phyloP scores from a whole-genome alignment of 23 tunicate genomes.

The Trididemnum miniatum region DNA sequence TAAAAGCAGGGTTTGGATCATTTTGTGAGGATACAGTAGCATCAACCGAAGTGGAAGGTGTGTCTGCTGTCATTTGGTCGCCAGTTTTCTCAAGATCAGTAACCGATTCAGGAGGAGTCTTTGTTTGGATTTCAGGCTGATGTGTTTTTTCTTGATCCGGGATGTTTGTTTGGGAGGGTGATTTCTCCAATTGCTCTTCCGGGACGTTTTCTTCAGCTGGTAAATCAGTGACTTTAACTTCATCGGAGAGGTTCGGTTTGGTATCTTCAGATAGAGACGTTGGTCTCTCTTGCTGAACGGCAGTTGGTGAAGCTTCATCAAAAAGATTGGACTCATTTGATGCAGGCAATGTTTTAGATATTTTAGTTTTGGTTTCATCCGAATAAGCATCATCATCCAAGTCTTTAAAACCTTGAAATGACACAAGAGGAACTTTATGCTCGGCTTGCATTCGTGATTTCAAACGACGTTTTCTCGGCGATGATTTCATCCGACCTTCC shows the following conservation, averaged over 20 bases:
- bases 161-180: no score
- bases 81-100: neutral
- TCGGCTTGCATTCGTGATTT: slow-evolving; percentile 3
- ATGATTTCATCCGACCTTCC: neutral
- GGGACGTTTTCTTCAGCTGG: neutral
- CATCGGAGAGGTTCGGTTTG: neutral
- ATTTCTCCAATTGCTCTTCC: neutral
- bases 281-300: neutral
- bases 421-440: neutral
- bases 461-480: slow-evolving; percentile 2
- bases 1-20: neutral
- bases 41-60: neutral
- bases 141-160: neutral
- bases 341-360: neutral
- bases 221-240: no score
- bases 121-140: neutral
- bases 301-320: neutral
- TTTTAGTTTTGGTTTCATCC: neutral
- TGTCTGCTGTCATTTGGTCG: neutral
- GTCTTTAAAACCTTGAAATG: slow-evolving; percentile 49
- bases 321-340: neutral
- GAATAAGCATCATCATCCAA: neutral
- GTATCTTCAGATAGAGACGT: no score
- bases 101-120: neutral
- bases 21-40: neutral